Percentiles rank a stretch among this genome's conserved stretches.
phyloP scores from a whole-genome alignment of 35 echinoderm and acorn worm species.

The Holothuria glaberrima region DNA sequence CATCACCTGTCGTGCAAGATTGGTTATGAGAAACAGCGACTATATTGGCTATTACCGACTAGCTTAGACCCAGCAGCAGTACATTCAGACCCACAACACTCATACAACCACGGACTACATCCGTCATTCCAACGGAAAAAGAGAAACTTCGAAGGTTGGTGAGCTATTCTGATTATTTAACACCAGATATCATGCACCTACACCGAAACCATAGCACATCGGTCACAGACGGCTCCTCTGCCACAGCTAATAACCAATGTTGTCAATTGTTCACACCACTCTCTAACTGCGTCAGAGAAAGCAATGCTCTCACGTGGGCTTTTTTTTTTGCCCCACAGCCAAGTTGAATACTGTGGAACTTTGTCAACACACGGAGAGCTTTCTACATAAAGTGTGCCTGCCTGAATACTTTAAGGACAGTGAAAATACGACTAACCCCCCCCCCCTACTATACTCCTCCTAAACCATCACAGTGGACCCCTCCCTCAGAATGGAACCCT shows the following conservation, averaged over 20 bases:
- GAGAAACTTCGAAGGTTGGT: neutral
- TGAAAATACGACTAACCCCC: neutral
- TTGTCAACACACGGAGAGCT: conserved; percentile 6
- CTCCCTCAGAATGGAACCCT: too few relatives aligned
- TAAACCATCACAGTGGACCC: too few relatives aligned
- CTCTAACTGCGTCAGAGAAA: neutral
- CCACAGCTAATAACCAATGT: neutral
- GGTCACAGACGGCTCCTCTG: neutral
- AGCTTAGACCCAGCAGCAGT: neutral
- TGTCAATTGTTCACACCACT: neutral
- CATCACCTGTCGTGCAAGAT: neutral
- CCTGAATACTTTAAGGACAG: conserved; percentile 17
- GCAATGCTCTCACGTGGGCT: neutral
- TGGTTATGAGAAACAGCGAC: neutral
- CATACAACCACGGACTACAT: too few relatives aligned
- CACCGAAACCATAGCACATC: neutral
- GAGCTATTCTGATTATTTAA: neutral
- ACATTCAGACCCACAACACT: neutral
- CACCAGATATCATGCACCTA: neutral
- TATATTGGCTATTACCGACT: neutral
- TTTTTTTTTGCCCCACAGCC: conserved; percentile 27
- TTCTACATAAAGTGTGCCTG: neutral
- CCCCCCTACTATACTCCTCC: too few relatives aligned
- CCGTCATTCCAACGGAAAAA: neutral
- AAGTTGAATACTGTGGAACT: neutral